phyloP scores from a whole-genome alignment of 23 tunicate species.

The Clavelina lepadiformis region DNA sequence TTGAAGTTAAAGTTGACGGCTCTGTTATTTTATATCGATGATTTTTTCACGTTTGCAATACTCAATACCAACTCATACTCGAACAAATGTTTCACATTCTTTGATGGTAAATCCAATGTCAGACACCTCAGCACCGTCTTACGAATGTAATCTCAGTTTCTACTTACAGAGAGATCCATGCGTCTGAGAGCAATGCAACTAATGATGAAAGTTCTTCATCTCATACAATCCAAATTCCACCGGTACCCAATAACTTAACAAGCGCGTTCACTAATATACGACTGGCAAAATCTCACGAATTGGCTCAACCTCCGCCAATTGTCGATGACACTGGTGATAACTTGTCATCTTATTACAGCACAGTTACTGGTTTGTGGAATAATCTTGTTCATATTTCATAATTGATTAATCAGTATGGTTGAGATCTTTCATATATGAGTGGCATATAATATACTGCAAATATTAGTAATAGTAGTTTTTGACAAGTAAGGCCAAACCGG shows the following conservation, averaged over 20 bases:
- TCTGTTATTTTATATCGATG: too few species aligned
- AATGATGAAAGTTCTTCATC: slow-evolving; percentile 5
- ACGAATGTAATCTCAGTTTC: neutral
- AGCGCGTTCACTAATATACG: slow-evolving; percentile 30
- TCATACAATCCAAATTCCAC: slow-evolving; percentile 29
- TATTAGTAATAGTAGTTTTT: neutral
- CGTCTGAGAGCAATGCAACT: neutral
- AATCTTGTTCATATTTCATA: too few species aligned
- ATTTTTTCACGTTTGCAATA: too few species aligned
- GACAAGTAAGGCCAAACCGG: too few species aligned
- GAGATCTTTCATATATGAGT: too few species aligned
- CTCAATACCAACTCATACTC: too few species aligned
- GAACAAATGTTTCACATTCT: too few species aligned
- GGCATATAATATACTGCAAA: neutral
- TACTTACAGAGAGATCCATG: slow-evolving; percentile 27
- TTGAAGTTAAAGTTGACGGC: too few species aligned
- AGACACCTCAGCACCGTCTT: too few species aligned
- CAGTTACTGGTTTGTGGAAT: slow-evolving; percentile 10
- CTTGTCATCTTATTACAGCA: slow-evolving; percentile 19
- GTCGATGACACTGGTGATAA: slow-evolving; percentile 1
- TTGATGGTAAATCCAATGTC: neutral
- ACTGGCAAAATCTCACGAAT: neutral
- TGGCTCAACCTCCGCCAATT: slow-evolving; percentile 9
- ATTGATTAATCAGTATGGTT: too few species aligned
- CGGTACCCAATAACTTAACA: slow-evolving; percentile 2